Base-by-base conservation (phyloP, 2,888 invertebrate genomes). In the Sinhomidia bicolor region DNA sequence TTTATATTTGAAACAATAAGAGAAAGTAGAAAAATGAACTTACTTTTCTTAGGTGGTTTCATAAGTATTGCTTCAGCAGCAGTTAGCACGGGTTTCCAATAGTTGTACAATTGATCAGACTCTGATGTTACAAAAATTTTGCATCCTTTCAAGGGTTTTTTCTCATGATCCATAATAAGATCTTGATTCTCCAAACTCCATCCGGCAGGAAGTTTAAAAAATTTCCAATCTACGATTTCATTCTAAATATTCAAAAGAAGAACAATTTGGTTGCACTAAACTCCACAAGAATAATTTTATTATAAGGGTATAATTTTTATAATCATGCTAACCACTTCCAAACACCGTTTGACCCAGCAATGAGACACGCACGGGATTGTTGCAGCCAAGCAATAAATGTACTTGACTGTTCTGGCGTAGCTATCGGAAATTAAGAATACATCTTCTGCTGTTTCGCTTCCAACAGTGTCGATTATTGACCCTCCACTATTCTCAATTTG, bases 331-430 rank as follows among this genome's bases (percentile, higher is more conserved):
- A 92, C 92, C 85, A 93, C 92, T 17, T 93, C 93, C 92, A 96
- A 95, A 92, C 95, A 95, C 91, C 95, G 94, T 41, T 96, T 95
- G 81, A 97, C 95, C 97, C 97, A 97, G 85, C 94, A 94, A 93
- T 97, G 96, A 62, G 95, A 95, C 4, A 96, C 94, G 6, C 95
- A 95, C 0, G 94, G 94, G 71, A 97, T 94, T 88, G 95, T 95
- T 0, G 95, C 95, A 0, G 96, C 96, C 57, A 97, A 93, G 91
- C 96, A 96, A 91, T 96, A 95, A 91, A 97, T 94, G 93, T 96
- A 96, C 93, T 96, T 97, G 10, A 96, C 95, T 0, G 97, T 97
- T 82, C 95, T 94, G 92, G 96, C 96, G 57, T 96, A 96, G 17
- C 96, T 94, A 9, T 96, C 96, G 0, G 96, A 95, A 84, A 97